A percentile compares a stretch with the other conserved stretches of the same genome.
Evolutionary conservation across 1,140 invertebrate genomes (phyloP).

Genomic region (Leptinotarsa undecemlineata): DNA sequence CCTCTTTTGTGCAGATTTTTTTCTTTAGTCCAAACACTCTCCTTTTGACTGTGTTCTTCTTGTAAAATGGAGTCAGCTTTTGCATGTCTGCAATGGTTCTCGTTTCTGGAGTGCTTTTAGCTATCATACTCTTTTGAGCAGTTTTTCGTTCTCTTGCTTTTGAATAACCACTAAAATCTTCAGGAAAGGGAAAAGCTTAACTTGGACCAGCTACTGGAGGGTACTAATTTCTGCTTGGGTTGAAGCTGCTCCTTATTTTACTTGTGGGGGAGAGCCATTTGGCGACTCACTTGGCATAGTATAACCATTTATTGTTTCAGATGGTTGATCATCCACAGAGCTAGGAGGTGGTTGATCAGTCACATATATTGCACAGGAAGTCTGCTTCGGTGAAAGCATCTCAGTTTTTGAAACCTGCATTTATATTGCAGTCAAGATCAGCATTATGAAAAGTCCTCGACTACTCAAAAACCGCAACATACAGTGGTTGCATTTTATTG

Average conservation of each 20-base stretch:
- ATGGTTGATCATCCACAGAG: not conserved
- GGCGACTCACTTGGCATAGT: not conserved
- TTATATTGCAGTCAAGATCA: conserved; percentile 8
- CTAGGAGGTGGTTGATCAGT: not conserved
- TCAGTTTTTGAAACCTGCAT: not conserved
- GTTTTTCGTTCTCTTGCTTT: conserved; percentile 17
- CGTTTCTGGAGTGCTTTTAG: not conserved
- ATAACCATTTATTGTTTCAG: not conserved
- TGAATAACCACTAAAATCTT: conserved; percentile 15
- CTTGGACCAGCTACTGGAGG: conserved; percentile 4
- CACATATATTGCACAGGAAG: not conserved
- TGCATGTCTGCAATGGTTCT: not conserved
- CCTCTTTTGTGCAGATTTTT: not conserved
- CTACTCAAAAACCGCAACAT: not conserved
- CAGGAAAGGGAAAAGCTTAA: not conserved
- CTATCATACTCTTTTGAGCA: conserved; percentile 11
- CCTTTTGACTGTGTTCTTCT: not conserved
- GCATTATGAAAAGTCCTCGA: not conserved
- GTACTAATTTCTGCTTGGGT: not conserved
- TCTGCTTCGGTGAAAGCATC: not conserved
- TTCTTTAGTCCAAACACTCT: not conserved
- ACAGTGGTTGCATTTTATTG: not conserved
- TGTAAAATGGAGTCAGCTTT: not conserved
- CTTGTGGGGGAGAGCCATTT: not conserved
- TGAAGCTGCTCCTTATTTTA: not conserved